Conservation (phyloP, 2,113 vertebrate genomes). For the Strix uralensis region DNA sequence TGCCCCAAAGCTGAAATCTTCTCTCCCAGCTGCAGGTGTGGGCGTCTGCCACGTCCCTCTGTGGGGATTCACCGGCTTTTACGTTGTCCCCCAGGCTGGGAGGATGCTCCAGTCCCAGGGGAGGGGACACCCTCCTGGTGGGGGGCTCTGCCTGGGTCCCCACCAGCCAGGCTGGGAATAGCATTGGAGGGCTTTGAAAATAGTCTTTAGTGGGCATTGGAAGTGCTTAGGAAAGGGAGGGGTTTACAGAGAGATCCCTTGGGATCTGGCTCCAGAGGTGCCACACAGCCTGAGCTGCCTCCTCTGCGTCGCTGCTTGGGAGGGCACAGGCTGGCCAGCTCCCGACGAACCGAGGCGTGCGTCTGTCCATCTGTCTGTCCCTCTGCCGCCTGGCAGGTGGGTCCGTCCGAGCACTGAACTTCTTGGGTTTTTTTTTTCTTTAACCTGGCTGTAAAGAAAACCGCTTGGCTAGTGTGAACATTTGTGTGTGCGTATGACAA, state of each 20-base stretch:
- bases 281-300: neutral
- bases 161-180: neutral
- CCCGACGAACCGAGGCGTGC: accelerated
- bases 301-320: neutral
- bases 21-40: neutral
- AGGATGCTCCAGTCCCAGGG: neutral
- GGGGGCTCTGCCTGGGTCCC: neutral
- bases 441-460: neutral
- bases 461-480: accelerated
- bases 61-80: neutral
- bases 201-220: accelerated
- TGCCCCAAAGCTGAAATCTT: accelerated
- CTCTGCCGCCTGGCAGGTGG: neutral
- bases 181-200: neutral
- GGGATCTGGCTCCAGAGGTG: neutral
- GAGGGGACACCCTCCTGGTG: neutral
- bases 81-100: neutral
- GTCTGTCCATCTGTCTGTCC: neutral
- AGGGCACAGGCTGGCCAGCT: neutral
- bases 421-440: neutral
- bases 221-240: neutral
- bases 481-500: accelerated
- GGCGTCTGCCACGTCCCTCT: neutral
- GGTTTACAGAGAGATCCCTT: neutral
- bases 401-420: neutral